Percentiles rank a stretch among this genome's conserved stretches.
These are phyloP conservation scores for Zaprionus davidi DNA, from an alignment of 1,140 invertebrate genomes.

Conservation along the genomic window DNA sequence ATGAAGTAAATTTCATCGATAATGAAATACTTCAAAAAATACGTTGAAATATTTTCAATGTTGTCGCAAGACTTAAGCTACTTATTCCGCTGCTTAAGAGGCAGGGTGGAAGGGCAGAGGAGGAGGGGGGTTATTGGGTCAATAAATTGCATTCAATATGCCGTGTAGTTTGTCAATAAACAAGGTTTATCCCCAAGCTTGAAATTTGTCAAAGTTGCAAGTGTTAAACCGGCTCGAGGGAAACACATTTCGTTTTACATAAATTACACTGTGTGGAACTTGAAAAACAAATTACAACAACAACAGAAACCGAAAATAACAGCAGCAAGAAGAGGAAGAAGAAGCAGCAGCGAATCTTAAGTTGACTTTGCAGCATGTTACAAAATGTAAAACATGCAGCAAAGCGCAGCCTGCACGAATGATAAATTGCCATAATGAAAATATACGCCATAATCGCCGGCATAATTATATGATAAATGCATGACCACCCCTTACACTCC, in stretches of 20 bases:
- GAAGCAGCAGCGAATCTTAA: not conserved
- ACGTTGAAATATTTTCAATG: constrained; percentile 15
- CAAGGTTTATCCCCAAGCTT: constrained; percentile 41
- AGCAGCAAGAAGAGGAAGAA: not conserved
- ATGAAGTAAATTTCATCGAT: not conserved
- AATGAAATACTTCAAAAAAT: constrained; percentile 4
- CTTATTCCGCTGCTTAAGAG: constrained; percentile 18
- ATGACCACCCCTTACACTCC: not conserved
- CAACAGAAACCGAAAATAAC: not conserved
- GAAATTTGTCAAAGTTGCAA: constrained; percentile 48
- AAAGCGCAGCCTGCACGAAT: constrained; percentile 32
- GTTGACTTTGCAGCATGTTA: constrained; percentile 28
- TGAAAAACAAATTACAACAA: constrained; percentile 14
- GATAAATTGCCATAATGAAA: constrained; percentile 59
- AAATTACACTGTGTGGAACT: constrained; percentile 32
- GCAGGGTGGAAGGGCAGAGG: not conserved
- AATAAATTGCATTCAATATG: constrained; percentile 38
- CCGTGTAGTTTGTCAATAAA: constrained; percentile 42
- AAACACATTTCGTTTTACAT: constrained; percentile 43
- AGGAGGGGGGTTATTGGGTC: not conserved
- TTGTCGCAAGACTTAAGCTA: constrained; percentile 22
- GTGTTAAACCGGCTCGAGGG: constrained; percentile 49
- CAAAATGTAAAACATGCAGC: constrained; percentile 15
- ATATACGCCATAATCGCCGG: constrained; percentile 50
- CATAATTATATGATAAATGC: constrained; percentile 36